These are phyloP conservation scores for Drosophila punjabiensis DNA, from an alignment of 1,140 invertebrate species.

Conservation along the genomic window DNA sequence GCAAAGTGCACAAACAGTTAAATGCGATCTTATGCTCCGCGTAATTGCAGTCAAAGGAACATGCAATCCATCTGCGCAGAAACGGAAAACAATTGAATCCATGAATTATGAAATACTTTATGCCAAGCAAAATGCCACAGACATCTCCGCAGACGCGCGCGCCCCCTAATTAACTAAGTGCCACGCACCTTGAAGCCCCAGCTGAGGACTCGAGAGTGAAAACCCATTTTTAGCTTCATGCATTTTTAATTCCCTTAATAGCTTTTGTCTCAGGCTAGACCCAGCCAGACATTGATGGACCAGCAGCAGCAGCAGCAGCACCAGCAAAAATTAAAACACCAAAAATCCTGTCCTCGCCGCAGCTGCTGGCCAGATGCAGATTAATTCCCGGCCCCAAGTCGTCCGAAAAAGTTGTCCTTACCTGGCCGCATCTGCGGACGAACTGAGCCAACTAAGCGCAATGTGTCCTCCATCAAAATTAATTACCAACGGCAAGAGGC, in stretches of 20 bases:
- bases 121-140: conserved; percentile 65
- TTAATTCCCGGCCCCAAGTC: conserved; percentile 62
- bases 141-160: conserved; percentile 9
- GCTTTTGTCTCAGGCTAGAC: conserved; percentile 68
- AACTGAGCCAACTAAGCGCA: conserved; percentile 71
- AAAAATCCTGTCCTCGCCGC: conserved; percentile 53
- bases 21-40: conserved; percentile 46
- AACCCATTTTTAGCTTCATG: conserved; percentile 75
- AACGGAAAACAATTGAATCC: conserved; percentile 70
- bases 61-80: conserved; percentile 60
- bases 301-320: conserved; percentile 41
- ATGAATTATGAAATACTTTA: conserved; percentile 77
- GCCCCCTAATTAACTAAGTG: conserved; percentile 73
- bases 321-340: conserved; percentile 66
- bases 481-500: conserved; percentile 72
- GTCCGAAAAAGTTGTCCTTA: conserved; percentile 63
- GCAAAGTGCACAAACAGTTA: conserved; percentile 74
- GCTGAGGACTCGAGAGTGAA: conserved; percentile 27
- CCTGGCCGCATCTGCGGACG: conserved; percentile 61
- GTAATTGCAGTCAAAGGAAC: conserved; percentile 55
- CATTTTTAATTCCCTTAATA: conserved; percentile 84
- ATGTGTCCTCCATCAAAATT: conserved; percentile 84
- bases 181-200: conserved; percentile 44
- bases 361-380: conserved; percentile 63
- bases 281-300: conserved; percentile 78